Evolutionary conservation across 1,140 invertebrate species (phyloP), one percentile per base, ranked within the genome.

Genomic region (Diachasmimorpha longicaudata): DNA sequence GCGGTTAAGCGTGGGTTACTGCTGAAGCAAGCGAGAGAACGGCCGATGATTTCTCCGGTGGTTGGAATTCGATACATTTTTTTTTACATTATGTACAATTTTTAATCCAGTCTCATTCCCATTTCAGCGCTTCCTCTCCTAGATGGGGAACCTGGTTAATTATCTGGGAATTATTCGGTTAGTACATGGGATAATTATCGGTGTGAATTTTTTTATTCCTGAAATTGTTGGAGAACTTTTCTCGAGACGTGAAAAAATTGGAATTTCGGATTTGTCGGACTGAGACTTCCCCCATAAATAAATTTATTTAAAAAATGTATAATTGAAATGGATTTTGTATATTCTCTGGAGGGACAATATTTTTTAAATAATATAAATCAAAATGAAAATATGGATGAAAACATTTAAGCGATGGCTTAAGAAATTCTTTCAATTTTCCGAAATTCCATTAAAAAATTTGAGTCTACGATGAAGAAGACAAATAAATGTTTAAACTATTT

Each of bases 21-120:
- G 83, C 79, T 70, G 76, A 85, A 85, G 83, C 84, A 87, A 86
- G 85, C 86, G 79, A 85, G 76, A 82, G 82, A 80, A 46, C 44
- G 21, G 44, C n/a, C 58, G 67, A 25, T 69, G 31, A 52, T 74
- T 74, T 55, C n/a, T 46, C 42, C 21, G 58, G 23, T 63, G 8
- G 19, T 13, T 63, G 23, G 58, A 63, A 11, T 23, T 25, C 6
- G 8, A 13, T 36, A 42, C 66, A 42, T 31, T 16, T 36, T 42
- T 44, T 48, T 44, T 68, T 21, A 48, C 23, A 52, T 46, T 23
- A 77, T 78, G 74, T 78, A 77, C 72, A n/a, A 78, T 68, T 78
- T 44, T 76, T 75, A 74, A 77, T 71, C 46, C 55, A 58, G 76
- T 78, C 67, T 79, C 46, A 25, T 78, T 81, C 76, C 80, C 72